These are phyloP conservation scores for Brachypodius melanocephalos DNA, from an alignment of 2,113 vertebrate species.

Conservation along the genomic window DNA sequence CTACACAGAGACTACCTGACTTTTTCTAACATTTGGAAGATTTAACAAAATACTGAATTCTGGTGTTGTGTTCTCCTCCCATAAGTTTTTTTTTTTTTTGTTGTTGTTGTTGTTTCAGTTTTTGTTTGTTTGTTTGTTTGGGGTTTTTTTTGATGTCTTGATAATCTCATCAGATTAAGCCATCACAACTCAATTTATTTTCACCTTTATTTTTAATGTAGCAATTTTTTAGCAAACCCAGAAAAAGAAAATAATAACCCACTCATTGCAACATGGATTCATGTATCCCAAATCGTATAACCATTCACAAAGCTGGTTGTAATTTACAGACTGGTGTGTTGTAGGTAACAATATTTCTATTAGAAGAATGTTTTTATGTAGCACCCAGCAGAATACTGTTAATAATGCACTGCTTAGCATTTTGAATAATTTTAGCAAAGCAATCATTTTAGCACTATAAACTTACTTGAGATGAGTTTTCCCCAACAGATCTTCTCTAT, in stretches of 20 bases:
- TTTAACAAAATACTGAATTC: background rate
- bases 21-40: background rate
- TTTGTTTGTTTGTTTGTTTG: too few species aligned
- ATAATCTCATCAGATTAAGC: background rate
- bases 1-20: background rate
- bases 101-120: background rate
- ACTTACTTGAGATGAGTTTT: background rate
- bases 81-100: background rate
- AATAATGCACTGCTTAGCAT: slow-evolving; percentile 58
- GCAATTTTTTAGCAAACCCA: background rate
- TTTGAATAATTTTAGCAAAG: slow-evolving; percentile 68
- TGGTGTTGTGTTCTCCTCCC: background rate
- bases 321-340: slow-evolving; percentile 58
- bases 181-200: slow-evolving; percentile 12
- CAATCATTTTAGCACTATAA: slow-evolving; percentile 52
- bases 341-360: slow-evolving; percentile 16
- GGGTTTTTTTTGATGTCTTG: background rate
- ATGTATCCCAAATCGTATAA: slow-evolving; percentile 24
- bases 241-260: slow-evolving; percentile 13
- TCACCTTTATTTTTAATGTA: background rate
- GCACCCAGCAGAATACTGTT: slow-evolving; percentile 52
- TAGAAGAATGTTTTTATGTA: slow-evolving; percentile 31
- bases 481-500: background rate
- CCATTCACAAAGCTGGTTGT: slow-evolving; percentile 31
- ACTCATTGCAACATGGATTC: slow-evolving; percentile 17